phyloP scores from a whole-genome alignment of 2,113 vertebrate genomes.

The Melanerpes aurifrons region DNA sequence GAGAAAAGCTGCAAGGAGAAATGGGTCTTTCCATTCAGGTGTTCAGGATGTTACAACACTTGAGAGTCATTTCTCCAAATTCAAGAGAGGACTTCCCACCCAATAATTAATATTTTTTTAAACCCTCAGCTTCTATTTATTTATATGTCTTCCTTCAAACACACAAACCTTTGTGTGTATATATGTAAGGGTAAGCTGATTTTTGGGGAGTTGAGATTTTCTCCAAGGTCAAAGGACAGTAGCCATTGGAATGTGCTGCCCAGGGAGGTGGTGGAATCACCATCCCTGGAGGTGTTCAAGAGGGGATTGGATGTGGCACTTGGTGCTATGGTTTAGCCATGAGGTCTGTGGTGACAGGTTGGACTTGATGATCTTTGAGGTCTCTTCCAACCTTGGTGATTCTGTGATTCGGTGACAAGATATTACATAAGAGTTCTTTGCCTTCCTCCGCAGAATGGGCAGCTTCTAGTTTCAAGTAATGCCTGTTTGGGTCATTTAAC shows the following conservation, averaged over 20 bases:
- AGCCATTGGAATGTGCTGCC: too few relatives aligned
- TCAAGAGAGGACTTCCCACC: neutral
- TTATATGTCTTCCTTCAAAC: neutral
- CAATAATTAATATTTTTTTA: neutral
- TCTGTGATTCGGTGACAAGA: too few relatives aligned
- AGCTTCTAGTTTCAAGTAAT: neutral
- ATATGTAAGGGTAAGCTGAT: neutral
- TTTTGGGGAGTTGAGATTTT: neutral
- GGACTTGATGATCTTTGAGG: too few relatives aligned
- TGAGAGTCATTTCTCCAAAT: neutral
- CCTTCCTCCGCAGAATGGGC: accelerated
- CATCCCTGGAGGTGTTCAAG: too few relatives aligned
- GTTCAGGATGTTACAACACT: neutral
- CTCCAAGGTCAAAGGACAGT: accelerated
- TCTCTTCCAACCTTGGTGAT: too few relatives aligned
- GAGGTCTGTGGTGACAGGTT: too few relatives aligned
- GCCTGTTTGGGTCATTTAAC: neutral
- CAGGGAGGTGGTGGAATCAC: too few relatives aligned
- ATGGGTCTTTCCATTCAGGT: neutral
- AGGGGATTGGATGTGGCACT: too few relatives aligned
- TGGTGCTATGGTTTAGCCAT: too few relatives aligned
- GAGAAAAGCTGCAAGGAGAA: neutral
- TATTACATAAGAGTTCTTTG: neutral
- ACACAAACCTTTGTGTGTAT: neutral
- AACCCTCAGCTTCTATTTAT: neutral